phyloP scores from a whole-genome alignment of 1,140 invertebrate species.

The Drosophila persimilis region DNA sequence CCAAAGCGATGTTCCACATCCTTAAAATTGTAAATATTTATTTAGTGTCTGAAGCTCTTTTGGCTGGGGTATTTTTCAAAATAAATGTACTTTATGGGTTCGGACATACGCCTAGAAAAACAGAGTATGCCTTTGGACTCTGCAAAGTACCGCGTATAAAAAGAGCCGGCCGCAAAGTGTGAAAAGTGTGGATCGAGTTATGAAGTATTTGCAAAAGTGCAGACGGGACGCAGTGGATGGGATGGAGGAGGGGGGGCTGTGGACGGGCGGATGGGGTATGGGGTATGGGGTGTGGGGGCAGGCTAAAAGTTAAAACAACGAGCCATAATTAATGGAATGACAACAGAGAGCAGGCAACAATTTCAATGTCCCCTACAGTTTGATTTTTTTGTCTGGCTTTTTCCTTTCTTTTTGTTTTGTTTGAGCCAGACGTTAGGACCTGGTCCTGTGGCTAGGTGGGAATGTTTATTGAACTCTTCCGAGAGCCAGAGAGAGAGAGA shows the following conservation, averaged over 20 bases:
- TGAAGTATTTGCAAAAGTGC: constrained; percentile 71
- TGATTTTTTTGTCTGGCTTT: constrained; percentile 2
- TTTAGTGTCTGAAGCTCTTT: no score
- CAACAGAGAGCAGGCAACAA: constrained; percentile 79
- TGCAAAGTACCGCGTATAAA: no score
- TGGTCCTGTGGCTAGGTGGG: constrained; percentile 30
- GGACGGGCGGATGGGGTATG: not conserved
- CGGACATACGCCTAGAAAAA: no score
- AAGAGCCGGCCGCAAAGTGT: not conserved
- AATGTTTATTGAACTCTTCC: constrained; percentile 60
- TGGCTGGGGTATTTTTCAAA: no score
- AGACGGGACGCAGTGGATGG: constrained; percentile 60
- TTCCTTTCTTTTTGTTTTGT: not conserved
- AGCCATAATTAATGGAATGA: constrained; percentile 81
- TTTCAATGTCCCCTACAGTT: constrained; percentile 53
- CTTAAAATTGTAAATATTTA: no score
- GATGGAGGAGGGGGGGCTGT: constrained; percentile 1
- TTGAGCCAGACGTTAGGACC: constrained; percentile 12
- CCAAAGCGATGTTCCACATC: no score
- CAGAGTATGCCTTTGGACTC: no score
- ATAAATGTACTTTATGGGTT: no score
- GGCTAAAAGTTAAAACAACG: constrained; percentile 81
- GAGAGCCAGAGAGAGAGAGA: constrained; percentile 1
- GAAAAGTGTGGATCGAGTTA: constrained; percentile 60
- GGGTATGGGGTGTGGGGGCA: constrained; percentile 31